These are phyloP conservation scores for Macrophya annulata DNA, from an alignment of 2,888 invertebrate genomes.

Conservation along the genomic window DNA sequence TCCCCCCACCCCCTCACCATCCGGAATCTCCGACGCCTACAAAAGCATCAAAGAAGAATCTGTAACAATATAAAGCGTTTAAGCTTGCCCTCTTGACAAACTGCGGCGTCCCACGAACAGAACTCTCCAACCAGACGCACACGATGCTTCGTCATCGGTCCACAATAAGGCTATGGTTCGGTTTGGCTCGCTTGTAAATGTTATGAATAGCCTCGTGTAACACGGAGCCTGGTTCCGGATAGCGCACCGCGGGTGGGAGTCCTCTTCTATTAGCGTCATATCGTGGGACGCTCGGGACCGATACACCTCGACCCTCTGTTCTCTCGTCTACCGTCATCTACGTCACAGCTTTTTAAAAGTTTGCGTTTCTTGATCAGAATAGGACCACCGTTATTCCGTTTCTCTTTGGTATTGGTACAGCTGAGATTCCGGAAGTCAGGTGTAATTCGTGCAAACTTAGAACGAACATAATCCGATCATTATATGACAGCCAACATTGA, in stretches of 20 bases:
- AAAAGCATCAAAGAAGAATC: conserved; percentile 54
- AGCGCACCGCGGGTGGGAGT: conserved; percentile 67
- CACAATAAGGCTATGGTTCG: conserved; percentile 62
- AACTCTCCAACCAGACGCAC: conserved; percentile 45
- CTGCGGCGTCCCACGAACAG: conserved; percentile 51
- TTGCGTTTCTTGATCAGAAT: conserved; percentile 21
- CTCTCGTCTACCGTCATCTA: conserved; percentile 26
- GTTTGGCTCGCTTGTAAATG: conserved; percentile 64
- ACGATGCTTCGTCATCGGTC: conserved; percentile 66
- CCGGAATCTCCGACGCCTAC: conserved; percentile 45
- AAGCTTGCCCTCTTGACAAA: conserved; percentile 55
- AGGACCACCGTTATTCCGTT: conserved; percentile 28
- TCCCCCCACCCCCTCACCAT: too few species aligned
- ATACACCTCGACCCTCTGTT: conserved; percentile 40
- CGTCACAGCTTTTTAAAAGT: conserved; percentile 32
- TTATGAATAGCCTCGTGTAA: conserved; percentile 70
- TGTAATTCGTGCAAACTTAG: background rate
- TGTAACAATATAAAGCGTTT: conserved; percentile 55
- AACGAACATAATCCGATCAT: background rate
- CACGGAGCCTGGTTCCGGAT: conserved; percentile 65
- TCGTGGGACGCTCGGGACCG: conserved; percentile 58
- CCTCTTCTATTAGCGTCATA: conserved; percentile 64
- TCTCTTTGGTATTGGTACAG: conserved; percentile 47
- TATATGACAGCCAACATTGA: background rate
- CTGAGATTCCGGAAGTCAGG: conserved; percentile 52